Conservation (phyloP, 2,888 invertebrate genomes). For the Epicampocera succincta region DNA sequence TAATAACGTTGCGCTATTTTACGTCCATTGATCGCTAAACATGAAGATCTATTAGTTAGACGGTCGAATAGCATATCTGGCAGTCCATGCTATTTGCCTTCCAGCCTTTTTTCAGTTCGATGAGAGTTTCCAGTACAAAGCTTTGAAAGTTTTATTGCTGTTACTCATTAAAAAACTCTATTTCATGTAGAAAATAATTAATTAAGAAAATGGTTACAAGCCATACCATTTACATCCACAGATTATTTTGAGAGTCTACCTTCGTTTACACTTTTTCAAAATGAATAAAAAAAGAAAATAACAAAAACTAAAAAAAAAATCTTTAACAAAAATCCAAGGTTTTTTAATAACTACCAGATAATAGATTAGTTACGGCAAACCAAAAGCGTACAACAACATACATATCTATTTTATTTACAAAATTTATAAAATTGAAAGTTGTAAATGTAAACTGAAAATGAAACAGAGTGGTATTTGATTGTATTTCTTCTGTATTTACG, state of each 20-base stretch:
- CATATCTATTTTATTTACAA: neutral
- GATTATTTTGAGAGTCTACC: too few relatives aligned
- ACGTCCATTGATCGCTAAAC: conserved; percentile 66
- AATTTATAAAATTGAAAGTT: conserved; percentile 25
- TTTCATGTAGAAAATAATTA: neutral
- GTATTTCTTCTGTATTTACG: neutral
- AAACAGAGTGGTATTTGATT: conserved; percentile 43
- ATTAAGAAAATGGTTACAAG: neutral
- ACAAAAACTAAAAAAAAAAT: conserved; percentile 1
- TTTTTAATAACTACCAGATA: conserved; percentile 7
- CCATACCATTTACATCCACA: neutral
- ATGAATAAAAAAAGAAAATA: neutral
- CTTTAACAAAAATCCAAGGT: conserved; percentile 49
- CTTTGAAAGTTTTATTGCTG: neutral
- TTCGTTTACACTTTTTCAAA: neutral
- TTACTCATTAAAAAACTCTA: too few relatives aligned
- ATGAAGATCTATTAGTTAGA: conserved; percentile 43
- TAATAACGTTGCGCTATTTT: conserved; percentile 30
- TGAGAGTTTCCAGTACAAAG: neutral
- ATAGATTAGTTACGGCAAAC: neutral
- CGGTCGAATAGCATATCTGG: neutral
- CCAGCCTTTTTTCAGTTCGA: neutral
- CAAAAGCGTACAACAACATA: neutral
- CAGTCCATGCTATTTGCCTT: neutral
- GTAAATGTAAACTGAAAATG: conserved; percentile 54